Conservation (phyloP, 2,113 vertebrate species). For the Phycodurus eques region DNA sequence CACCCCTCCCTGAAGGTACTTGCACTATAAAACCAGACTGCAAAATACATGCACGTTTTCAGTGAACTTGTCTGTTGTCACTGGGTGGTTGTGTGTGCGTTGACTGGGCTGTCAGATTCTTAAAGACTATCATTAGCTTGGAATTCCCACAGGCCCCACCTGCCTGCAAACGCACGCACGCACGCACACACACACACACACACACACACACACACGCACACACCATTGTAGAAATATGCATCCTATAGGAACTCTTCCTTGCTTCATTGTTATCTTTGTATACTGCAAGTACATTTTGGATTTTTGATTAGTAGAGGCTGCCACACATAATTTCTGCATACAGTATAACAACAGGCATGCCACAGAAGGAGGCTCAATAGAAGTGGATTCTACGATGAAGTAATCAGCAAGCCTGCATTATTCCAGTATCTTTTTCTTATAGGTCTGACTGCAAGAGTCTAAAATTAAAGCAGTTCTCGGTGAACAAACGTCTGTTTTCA, state of each 20-base stretch:
- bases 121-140: conserved; percentile 65
- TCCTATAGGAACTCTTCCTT: conserved; percentile 9
- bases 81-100: conserved; percentile 62
- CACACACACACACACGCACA: not conserved
- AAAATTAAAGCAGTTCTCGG: not conserved
- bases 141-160: conserved; percentile 68
- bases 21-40: conserved; percentile 51
- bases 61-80: conserved; percentile 54
- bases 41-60: conserved; percentile 36
- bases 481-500: not conserved
- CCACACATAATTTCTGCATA: not conserved
- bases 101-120: conserved; percentile 61
- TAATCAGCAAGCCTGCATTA: not conserved
- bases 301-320: not conserved
- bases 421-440: not conserved
- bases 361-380: not conserved
- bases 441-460: not conserved
- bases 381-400: not conserved
- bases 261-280: not conserved
- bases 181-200: not conserved
- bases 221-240: conserved; percentile 33
- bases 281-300: not conserved
- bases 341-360: not conserved
- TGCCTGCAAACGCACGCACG: conserved; percentile 37
- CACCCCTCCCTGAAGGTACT: conserved; percentile 41